phyloP scores from a whole-genome alignment of 2,797 vertebrate genomes.

The Pangasius krempfi region DNA sequence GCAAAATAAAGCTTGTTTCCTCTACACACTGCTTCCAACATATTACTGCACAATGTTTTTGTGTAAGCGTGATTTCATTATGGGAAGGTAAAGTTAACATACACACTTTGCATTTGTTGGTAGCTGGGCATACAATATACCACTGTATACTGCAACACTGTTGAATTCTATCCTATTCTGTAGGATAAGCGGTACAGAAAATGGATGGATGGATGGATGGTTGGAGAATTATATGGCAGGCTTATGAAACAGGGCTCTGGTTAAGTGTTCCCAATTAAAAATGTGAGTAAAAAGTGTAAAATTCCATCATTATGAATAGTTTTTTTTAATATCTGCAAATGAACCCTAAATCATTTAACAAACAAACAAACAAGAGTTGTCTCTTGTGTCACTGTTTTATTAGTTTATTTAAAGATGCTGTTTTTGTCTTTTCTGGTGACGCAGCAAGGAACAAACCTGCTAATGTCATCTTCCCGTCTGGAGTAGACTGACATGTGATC shows the following conservation, averaged over 20 bases:
- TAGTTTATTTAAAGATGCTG: not conserved
- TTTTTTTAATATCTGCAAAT: not conserved
- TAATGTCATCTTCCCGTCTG: not conserved
- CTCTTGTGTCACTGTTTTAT: not conserved
- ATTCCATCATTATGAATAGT: not conserved
- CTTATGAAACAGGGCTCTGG: not conserved
- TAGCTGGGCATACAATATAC: slow-evolving; percentile 1
- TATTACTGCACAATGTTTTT: not conserved
- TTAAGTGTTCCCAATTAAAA: not conserved
- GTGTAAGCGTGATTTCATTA: not conserved
- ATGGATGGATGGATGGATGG: too few species aligned
- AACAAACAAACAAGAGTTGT: not conserved
- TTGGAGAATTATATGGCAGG: not conserved
- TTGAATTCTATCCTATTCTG: not conserved
- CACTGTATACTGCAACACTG: not conserved
- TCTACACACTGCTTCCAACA: not conserved
- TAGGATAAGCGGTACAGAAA: too few species aligned
- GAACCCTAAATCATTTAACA: not conserved
- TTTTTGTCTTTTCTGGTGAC: not conserved
- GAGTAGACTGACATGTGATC: not conserved
- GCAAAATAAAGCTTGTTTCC: not conserved
- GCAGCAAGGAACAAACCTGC: not conserved
- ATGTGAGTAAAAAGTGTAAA: not conserved
- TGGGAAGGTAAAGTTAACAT: not conserved
- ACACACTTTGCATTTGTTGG: not conserved